phyloP scores from a whole-genome alignment of 1,140 invertebrate species.

The Leptoteleia sp. region DNA sequence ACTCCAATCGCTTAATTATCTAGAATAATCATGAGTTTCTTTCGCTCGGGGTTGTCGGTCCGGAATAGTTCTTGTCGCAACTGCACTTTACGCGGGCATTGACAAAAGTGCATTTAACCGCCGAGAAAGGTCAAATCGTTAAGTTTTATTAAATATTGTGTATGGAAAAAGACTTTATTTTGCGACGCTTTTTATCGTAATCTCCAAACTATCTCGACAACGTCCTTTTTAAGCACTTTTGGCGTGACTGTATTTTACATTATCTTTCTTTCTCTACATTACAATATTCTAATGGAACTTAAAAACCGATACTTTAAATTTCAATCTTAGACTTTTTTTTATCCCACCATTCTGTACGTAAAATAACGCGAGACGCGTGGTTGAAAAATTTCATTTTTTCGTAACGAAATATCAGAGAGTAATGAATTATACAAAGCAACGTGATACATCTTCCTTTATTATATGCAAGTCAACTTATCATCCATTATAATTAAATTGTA shows the following conservation, averaged over 20 bases:
- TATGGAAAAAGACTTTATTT: slow-evolving; percentile 45
- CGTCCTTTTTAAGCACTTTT: slow-evolving; percentile 16
- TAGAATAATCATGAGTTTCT: slow-evolving; percentile 20
- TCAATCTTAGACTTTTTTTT: background rate
- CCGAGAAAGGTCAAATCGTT: slow-evolving; percentile 53
- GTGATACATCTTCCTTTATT: background rate
- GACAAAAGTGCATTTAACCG: slow-evolving; percentile 45
- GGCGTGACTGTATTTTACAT: slow-evolving; percentile 25
- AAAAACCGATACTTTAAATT: slow-evolving; percentile 10
- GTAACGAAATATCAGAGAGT: no score
- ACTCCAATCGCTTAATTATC: slow-evolving; percentile 21
- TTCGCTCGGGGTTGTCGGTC: background rate
- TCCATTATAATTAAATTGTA: slow-evolving; percentile 15
- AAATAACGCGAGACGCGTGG: no score
- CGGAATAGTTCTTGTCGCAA: slow-evolving; percentile 18
- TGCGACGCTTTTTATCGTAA: slow-evolving; percentile 45
- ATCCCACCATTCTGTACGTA: background rate
- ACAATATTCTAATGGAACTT: slow-evolving; percentile 27
- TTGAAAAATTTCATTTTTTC: no score
- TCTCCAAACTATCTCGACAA: slow-evolving; percentile 24
- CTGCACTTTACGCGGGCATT: slow-evolving; percentile 1
- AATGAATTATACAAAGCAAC: background rate
- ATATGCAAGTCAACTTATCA: background rate
- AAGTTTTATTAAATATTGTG: slow-evolving; percentile 54
- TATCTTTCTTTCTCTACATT: slow-evolving; percentile 9